phyloP scores from a whole-genome alignment of 2,113 vertebrate species.

The Mungos mungo region DNA sequence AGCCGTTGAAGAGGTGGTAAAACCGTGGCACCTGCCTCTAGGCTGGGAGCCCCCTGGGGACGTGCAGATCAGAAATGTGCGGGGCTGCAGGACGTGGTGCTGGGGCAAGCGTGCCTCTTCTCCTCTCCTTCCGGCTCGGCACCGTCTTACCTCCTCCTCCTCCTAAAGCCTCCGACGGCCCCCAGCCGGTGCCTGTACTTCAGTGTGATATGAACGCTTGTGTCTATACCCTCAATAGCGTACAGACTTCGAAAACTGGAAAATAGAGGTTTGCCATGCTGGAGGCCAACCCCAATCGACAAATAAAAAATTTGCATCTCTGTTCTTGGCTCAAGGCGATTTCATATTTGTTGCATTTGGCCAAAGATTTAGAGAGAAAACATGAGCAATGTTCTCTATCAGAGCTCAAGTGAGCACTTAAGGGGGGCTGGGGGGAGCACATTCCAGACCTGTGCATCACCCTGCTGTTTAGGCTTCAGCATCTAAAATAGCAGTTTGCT shows the following conservation, averaged over 20 bases:
- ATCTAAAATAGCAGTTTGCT: neutral
- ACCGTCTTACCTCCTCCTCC: too few relatives aligned
- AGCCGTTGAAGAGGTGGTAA: accelerated
- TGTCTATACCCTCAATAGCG: accelerated
- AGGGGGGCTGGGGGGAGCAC: accelerated
- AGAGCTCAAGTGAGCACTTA: neutral
- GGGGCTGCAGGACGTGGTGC: accelerated
- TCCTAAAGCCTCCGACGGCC: neutral
- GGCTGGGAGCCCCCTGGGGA: too few relatives aligned
- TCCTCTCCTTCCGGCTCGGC: neutral
- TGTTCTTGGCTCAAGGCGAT: neutral
- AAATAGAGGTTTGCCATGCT: too few relatives aligned
- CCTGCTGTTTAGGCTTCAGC: neutral
- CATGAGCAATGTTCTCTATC: neutral
- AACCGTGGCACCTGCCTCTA: neutral
- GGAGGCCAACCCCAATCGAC: neutral
- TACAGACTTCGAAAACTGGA: neutral
- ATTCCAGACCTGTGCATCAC: neutral
- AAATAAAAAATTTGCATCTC: accelerated
- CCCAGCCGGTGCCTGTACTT: accelerated
- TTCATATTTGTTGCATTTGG: neutral
- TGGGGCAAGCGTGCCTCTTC: accelerated
- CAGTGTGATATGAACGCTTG: neutral
- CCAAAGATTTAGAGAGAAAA: neutral
- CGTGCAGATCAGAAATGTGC: neutral